Conservation (phyloP, 2,797 vertebrate genomes). For the Sebastes goodei region DNA sequence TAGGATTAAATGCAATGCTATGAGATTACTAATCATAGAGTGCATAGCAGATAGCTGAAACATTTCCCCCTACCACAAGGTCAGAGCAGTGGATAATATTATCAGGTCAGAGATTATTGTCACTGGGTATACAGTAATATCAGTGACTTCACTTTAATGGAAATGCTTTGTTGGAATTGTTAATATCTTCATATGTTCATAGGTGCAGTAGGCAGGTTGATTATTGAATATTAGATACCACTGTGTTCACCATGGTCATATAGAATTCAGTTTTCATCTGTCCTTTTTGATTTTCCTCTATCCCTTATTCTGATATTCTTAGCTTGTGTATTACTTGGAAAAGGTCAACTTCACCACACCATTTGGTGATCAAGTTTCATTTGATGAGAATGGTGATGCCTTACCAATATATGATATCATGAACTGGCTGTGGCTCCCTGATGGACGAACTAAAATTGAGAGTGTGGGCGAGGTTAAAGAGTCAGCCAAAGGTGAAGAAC, state of each 20-base stretch:
- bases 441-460: constrained; percentile 57
- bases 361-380: constrained; percentile 77
- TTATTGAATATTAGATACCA: neutral
- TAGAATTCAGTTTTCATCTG: neutral
- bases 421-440: constrained; percentile 73
- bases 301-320: neutral
- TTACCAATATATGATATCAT: constrained; percentile 79
- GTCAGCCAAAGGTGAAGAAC: constrained; percentile 48
- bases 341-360: constrained; percentile 72
- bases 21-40: no score
- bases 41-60: no score
- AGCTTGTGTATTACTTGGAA: constrained; percentile 20
- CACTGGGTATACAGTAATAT: neutral
- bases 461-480: constrained; percentile 72
- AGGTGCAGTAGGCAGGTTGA: neutral
- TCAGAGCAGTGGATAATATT: neutral
- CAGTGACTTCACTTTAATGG: neutral
- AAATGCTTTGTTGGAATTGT: neutral
- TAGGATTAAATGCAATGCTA: no score
- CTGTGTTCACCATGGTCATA: neutral
- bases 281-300: neutral
- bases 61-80: no score
- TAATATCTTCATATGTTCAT: no score
- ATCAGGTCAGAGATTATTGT: neutral
- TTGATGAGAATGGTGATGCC: constrained; percentile 78